Base-by-base conservation (phyloP, 37 sponge, comb jelly and placozoan genomes). In the Eunapius fragilis region DNA sequence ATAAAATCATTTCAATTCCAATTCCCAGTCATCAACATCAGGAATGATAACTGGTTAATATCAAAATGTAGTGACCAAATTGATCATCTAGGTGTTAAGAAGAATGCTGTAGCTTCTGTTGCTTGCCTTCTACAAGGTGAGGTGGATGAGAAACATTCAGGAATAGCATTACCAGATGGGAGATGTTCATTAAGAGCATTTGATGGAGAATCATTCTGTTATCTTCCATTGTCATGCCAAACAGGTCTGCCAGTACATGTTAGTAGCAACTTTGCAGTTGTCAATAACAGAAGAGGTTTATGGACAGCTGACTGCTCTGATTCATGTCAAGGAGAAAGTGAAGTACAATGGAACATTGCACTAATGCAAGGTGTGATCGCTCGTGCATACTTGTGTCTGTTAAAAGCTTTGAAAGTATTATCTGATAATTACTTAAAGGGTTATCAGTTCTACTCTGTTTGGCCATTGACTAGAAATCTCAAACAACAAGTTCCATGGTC, bases 201-300 rank as follows among this genome's bases (percentile, higher is more conserved):
- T 19, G 68, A 76, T 49, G 87, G 91, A 24, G 87, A 82, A 67
- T 22, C 72, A 19, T 89, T 89, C 33, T 93, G 90, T 47, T 90
- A 79, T 58, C 76, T 87, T 10, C 91, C 89, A 45, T 35, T 90
- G 4, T 70, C 84, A 28, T 41, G 67, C 14, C 32, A 71, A 30
- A 87, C 94, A 35, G 94, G 94, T 34, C 83, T 93, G 14, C 94
- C 94, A 2, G 91, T 93, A 7, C 94, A 93, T 74, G 80, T 93
- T 22, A 90, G 83, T 75, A 71, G 83, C 35, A 87, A 86, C 70
- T 90, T 93, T 93, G 87, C 94, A 30, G 94, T 93, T 13, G 67
- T 72, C 2, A 85, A 69, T 26, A 87, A 93, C 71, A 78, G 94
- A 11, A 76, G 94, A 77, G 93, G 91, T 58, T 82, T 93, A n/a